Conservation (phyloP, 2,113 vertebrate genomes). For the Triplophysa dalaica region DNA sequence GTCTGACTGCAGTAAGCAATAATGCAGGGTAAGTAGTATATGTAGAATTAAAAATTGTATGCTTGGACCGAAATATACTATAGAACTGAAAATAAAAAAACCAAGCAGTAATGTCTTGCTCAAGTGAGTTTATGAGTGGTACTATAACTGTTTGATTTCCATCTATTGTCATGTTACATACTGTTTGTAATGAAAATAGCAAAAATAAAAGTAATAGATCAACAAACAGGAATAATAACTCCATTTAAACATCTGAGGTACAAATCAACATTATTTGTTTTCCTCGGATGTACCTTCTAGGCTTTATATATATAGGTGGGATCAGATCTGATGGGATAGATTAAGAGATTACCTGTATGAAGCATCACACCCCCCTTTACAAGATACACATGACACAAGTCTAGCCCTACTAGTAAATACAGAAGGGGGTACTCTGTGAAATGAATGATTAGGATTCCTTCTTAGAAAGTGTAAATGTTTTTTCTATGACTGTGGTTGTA, state of each 20-base stretch:
- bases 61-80: no score
- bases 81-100: no score
- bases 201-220: no score
- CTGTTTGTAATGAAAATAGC: no score
- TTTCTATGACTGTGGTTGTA: background rate
- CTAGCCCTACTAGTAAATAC: background rate
- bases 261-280: no score
- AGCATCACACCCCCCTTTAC: background rate
- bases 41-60: background rate
- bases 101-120: no score
- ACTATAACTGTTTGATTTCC: no score
- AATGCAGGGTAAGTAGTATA: conserved; percentile 89
- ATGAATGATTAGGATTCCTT: background rate
- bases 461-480: background rate
- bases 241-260: no score
- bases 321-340: background rate
- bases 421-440: background rate
- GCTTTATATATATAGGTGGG: background rate
- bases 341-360: conserved; percentile 10
- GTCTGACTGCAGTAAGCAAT: conserved; percentile 93
- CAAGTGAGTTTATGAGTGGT: no score
- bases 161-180: no score
- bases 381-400: background rate
- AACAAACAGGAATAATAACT: no score
- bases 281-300: background rate